A percentile compares a stretch with the other conserved stretches of the same genome.
These are phyloP conservation scores for Leptodactylus fuscus DNA, from an alignment of 2,113 vertebrate genomes.

Conservation along the genomic window DNA sequence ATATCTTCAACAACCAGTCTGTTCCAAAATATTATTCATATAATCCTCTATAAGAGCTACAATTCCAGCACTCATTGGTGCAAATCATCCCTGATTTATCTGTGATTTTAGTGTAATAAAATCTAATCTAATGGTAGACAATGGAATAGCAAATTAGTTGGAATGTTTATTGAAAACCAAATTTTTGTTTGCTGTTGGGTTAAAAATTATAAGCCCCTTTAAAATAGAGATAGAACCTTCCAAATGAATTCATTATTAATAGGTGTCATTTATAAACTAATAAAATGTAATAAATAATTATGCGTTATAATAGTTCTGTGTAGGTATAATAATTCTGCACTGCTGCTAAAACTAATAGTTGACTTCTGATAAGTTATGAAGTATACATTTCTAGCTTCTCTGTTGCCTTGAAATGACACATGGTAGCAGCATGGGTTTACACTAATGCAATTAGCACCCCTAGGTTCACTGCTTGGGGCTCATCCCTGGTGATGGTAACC, in stretches of 20 bases:
- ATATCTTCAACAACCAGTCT: not conserved
- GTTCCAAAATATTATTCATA: not conserved
- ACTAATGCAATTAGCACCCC: slow-evolving; percentile 41
- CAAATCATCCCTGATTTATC: not conserved
- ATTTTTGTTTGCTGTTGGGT: not conserved
- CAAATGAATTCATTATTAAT: too few species aligned
- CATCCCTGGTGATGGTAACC: slow-evolving; percentile 35
- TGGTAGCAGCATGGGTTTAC: slow-evolving; percentile 38
- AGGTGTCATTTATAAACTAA: too few species aligned
- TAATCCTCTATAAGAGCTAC: too few species aligned
- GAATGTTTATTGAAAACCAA: not conserved
- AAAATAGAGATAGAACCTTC: not conserved
- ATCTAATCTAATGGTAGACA: not conserved
- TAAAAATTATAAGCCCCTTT: not conserved
- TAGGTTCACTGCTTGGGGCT: slow-evolving; percentile 47
- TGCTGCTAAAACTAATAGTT: not conserved
- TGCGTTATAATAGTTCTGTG: too few species aligned
- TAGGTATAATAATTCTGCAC: not conserved
- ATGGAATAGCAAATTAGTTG: not conserved
- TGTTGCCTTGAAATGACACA: slow-evolving; percentile 36
- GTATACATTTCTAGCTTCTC: not conserved
- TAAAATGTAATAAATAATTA: too few species aligned
- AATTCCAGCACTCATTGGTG: not conserved
- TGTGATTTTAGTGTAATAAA: not conserved
- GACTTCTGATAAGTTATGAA: not conserved